Evolutionary conservation across 1,140 invertebrate species (phyloP).

Genomic region (Brachionus rubens): DNA sequence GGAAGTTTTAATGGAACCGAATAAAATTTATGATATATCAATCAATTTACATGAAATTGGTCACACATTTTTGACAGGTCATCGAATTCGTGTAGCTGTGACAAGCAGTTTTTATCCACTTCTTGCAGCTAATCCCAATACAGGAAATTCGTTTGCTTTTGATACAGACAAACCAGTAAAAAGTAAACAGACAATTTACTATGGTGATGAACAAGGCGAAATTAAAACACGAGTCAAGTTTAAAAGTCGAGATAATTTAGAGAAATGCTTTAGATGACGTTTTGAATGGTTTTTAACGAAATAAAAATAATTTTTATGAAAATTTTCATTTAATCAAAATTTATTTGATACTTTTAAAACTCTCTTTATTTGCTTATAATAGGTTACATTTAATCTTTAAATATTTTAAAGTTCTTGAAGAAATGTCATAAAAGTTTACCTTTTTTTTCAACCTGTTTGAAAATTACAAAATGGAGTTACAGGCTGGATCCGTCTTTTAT

Average conservation of each 20-base stretch:
- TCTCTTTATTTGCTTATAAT: too few relatives aligned
- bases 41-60: slow-evolving; percentile 32
- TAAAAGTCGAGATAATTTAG: not conserved
- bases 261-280: too few relatives aligned
- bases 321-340: too few relatives aligned
- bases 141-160: not conserved
- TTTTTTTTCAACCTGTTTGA: too few relatives aligned
- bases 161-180: not conserved
- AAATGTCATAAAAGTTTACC: too few relatives aligned
- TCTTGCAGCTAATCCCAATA: slow-evolving; percentile 32
- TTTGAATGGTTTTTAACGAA: too few relatives aligned
- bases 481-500: too few relatives aligned
- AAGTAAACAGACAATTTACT: slow-evolving; percentile 19
- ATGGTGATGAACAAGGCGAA: not conserved
- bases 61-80: slow-evolving; percentile 14
- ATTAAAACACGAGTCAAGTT: not conserved
- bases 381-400: too few relatives aligned
- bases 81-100: not conserved
- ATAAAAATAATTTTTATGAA: too few relatives aligned
- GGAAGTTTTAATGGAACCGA: slow-evolving; percentile 11
- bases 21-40: slow-evolving; percentile 17
- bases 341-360: too few relatives aligned
- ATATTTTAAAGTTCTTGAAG: too few relatives aligned
- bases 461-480: too few relatives aligned
- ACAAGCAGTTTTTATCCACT: slow-evolving; percentile 44